phyloP scores from a whole-genome alignment of 2,113 vertebrate genomes.

The Podarcis raffonei region DNA sequence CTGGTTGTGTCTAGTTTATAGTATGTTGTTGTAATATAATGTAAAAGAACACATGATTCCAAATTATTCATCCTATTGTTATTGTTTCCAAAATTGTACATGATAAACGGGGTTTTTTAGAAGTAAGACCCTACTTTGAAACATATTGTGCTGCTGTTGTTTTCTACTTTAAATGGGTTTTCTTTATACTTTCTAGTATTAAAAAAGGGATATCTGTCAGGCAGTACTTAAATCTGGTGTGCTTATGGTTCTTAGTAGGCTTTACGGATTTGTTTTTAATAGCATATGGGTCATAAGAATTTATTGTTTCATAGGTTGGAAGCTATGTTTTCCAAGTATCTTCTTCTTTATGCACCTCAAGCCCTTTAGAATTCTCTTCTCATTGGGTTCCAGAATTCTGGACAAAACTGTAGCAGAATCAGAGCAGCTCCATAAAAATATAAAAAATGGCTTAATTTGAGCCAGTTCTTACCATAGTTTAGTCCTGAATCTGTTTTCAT shows the following conservation, averaged over 20 bases:
- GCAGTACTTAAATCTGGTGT: conserved; percentile 36
- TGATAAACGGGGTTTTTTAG: conserved; percentile 60
- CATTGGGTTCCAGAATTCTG: neutral
- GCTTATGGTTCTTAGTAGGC: conserved; percentile 58
- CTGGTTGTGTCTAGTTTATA: conserved; percentile 58
- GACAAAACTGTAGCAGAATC: fast-evolving
- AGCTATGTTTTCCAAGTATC: conserved; percentile 25
- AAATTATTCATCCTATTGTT: conserved; percentile 60
- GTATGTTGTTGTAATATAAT: conserved; percentile 43
- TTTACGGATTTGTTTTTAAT: conserved; percentile 54
- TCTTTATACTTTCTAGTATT: conserved; percentile 51
- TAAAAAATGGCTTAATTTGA: neutral
- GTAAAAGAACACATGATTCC: conserved; percentile 63
- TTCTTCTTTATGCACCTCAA: conserved; percentile 17
- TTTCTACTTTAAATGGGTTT: conserved; percentile 57
- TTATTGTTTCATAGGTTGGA: neutral
- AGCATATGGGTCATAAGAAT: conserved; percentile 55
- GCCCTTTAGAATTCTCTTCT: conserved; percentile 1
- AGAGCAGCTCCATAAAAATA: fast-evolving
- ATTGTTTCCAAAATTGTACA: conserved; percentile 54
- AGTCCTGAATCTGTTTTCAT: neutral
- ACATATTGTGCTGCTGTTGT: conserved; percentile 16
- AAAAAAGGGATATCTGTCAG: conserved; percentile 53
- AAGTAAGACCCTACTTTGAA: conserved; percentile 49
- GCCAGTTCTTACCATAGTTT: neutral